Base-by-base conservation (phyloP, 37 sponge, comb jelly and placozoan genomes). In the Ianthella basta region DNA sequence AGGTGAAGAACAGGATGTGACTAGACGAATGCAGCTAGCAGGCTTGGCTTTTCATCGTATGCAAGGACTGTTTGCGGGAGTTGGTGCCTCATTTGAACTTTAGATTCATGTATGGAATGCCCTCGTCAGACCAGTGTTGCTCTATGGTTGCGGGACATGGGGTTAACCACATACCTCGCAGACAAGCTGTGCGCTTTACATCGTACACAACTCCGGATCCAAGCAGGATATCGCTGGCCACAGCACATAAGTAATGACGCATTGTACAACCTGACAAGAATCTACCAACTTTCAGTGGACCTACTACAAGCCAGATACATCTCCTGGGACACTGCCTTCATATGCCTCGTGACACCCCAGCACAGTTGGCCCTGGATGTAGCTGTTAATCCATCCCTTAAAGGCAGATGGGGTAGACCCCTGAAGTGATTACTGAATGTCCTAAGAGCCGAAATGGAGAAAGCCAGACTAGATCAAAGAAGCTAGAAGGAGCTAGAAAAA, bases 101-200 rank as follows among this genome's bases (percentile, higher is more conserved):
- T 61, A 25, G 44, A 64, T 38, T 38, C 2, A 35, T 19, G 72
- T 70, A 3, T 70, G 72, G 72, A 34, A 70, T 34, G 34, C 72
- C 72, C 12, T 29, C 34, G 72, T 70, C 37, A 44, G 50, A 44
- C 50, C 50, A 44, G 50, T 44, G 8, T 35, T 70, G 15, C 37
- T 70, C 5, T 70, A 70, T 70, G 72, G 72, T 5, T 70, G 72
- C 15, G 72, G 72, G 72, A 70, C 72, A 30, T 70, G 72, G 72
- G 72, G 72, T 10, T 70, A 4, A 70, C 38, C 5, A 35, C 72
- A 19, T 5, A 2, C 2, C 38, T 70, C 6, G 15, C 72, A 36
- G 72, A 70, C 34, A 70, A 70, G 37, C 72, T 70, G 2, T 70
- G 72, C 15, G 72, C 72, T 5, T 2, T 70, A 70, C 72, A 70